Conservation (phyloP, 2,797 vertebrate species). For the Falco concolor region DNA sequence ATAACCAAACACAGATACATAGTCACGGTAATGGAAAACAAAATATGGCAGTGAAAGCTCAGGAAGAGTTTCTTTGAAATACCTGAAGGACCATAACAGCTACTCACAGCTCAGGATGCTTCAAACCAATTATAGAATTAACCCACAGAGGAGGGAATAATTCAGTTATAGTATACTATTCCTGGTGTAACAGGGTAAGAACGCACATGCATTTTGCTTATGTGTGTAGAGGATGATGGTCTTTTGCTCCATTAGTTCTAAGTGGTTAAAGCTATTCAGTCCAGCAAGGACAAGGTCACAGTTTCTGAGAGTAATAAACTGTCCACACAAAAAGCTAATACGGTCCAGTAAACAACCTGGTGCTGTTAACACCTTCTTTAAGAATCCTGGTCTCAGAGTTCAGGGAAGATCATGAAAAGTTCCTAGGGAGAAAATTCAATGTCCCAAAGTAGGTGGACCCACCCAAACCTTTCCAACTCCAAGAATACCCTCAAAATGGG, state of each 20-base stretch:
- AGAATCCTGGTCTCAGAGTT: neutral
- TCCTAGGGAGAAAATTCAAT: neutral
- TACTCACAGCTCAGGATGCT: neutral
- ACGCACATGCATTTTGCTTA: fast-evolving
- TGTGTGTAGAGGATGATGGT: neutral
- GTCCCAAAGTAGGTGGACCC: neutral
- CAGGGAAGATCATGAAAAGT: neutral
- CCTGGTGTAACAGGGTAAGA: neutral
- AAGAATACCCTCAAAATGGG: neutral
- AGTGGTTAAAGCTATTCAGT: neutral
- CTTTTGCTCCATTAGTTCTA: neutral
- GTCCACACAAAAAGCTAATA: neutral
- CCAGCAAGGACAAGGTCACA: neutral
- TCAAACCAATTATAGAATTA: neutral
- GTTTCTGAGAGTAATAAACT: neutral
- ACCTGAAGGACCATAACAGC: neutral
- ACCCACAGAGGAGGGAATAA: neutral
- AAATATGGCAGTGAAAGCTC: fast-evolving
- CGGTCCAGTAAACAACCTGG: fast-evolving
- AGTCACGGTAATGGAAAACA: neutral
- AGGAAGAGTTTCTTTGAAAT: neutral
- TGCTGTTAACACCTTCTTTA: neutral
- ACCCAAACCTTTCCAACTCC: neutral
- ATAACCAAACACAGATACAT: neutral
- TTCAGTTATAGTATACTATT: neutral